Conservation (phyloP, 2,797 vertebrate genomes). For the Fistularia commersonii region DNA sequence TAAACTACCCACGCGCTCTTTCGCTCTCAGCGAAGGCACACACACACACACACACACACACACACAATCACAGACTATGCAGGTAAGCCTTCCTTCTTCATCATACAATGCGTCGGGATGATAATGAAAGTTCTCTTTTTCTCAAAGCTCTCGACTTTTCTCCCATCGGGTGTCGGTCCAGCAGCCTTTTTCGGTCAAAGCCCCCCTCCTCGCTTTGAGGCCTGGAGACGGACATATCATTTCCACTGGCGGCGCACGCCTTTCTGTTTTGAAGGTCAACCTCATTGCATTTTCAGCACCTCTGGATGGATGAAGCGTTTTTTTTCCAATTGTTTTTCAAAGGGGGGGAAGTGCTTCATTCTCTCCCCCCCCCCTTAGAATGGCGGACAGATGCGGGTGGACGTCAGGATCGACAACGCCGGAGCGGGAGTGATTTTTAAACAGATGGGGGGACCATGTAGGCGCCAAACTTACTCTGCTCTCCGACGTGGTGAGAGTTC, state of each 20-base stretch:
- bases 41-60: slow-evolving; percentile 6
- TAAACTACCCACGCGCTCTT: neutral
- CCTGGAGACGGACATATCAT: no score
- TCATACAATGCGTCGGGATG: slow-evolving; percentile 16
- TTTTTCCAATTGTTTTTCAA: no score
- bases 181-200: no score
- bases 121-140: slow-evolving; percentile 2
- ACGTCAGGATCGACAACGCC: slow-evolving; percentile 2
- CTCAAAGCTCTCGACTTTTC: slow-evolving; percentile 2
- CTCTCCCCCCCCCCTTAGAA: slow-evolving; percentile 9
- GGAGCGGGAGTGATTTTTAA: neutral
- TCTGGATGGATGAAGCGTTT: neutral
- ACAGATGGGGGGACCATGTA: slow-evolving; percentile 10
- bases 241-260: no score
- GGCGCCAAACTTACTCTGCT: slow-evolving; percentile 16
- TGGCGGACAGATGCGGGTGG: slow-evolving; percentile 2
- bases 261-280: slow-evolving; percentile 1
- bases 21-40: neutral
- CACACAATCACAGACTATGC: slow-evolving; percentile 10
- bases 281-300: slow-evolving; percentile 2
- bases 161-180: neutral
- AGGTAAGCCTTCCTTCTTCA: slow-evolving; percentile 13
- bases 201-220: no score
- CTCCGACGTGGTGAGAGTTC: no score
- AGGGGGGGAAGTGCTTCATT: slow-evolving; percentile 11